A percentile compares a stretch with the other conserved stretches of the same genome.
Conservation (phyloP, 1,140 invertebrate genomes). For the Drosophila punjabiensis region DNA sequence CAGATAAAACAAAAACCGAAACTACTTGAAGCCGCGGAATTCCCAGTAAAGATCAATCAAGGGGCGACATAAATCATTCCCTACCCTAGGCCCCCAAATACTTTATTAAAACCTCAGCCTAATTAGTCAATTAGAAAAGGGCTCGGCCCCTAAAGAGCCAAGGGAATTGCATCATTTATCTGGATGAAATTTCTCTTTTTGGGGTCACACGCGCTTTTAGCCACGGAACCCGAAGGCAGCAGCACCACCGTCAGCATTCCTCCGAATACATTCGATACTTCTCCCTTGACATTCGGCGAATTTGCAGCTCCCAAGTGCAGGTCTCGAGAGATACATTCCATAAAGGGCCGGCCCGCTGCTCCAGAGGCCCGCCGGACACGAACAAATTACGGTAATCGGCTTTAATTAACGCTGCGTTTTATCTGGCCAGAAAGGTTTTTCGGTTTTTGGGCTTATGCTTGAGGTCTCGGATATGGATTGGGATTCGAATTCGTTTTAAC, state of each 20-base stretch:
- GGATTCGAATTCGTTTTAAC: slow-evolving; percentile 21
- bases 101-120: slow-evolving; percentile 35
- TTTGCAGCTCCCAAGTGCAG: slow-evolving; percentile 63
- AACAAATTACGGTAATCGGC: slow-evolving; percentile 83
- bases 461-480: slow-evolving; percentile 13
- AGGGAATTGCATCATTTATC: slow-evolving; percentile 76
- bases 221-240: slow-evolving; percentile 36
- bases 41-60: slow-evolving; percentile 34
- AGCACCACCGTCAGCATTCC: slow-evolving; percentile 49
- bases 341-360: slow-evolving; percentile 54
- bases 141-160: slow-evolving; percentile 15
- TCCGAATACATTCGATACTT: slow-evolving; percentile 52
- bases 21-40: slow-evolving; percentile 5
- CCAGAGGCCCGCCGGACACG: slow-evolving; percentile 57
- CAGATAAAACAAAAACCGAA: slow-evolving; percentile 43
- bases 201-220: slow-evolving; percentile 67
- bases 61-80: slow-evolving; percentile 41
- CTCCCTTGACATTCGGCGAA: slow-evolving; percentile 55
- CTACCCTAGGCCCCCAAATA: slow-evolving; percentile 38
- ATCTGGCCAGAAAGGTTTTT: slow-evolving; percentile 56
- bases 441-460: slow-evolving; percentile 6
- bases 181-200: slow-evolving; percentile 72
- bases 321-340: slow-evolving; percentile 18
- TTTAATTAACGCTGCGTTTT: slow-evolving; percentile 79
- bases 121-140: slow-evolving; percentile 67